Evolutionary conservation across 2,888 invertebrate genomes (phyloP), one percentile per base, ranked within the genome.

Genomic region (Chelonus formosanus): DNA sequence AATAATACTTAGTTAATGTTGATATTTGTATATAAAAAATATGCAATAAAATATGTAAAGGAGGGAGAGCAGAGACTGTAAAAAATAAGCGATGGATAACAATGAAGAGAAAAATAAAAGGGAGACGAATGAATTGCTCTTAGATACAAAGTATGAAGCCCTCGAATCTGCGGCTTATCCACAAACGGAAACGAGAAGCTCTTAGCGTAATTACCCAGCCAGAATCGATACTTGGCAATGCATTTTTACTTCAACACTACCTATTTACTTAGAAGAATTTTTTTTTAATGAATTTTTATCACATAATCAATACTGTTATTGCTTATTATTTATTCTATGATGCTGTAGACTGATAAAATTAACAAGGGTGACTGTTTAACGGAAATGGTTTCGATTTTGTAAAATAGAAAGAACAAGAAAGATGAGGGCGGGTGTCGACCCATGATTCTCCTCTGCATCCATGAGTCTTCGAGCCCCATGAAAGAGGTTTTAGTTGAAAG

Each of bases 201-300:
- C 68, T 69, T 70, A 63, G 64, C 70, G 68, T 71, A 71, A 71
- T 71, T 68, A 67, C 68, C 65, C 66, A 62, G 68, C 67, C 70
- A 63, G 63, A 71, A 71, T 71, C 71, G 71, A 71, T 71, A 71
- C 69, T 71, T 67, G 69, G 61, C 61, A 52, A 61, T 61, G 44
- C 61, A 61, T 61, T 61, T 61, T 61, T 35, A 34, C 34, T 48
- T 20, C 35, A 56, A 48, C 48, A 52, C 32, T 32, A 32, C 8
- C 34, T 52, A 32, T 32, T 31, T 32, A 34, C 34, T 31, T 52
- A 32, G 8, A 32, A 52, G 32, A 52, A 52, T 5, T 32, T 52
- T 52, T 52, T 32, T 34, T 5, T 52, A 32, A 32, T 32, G 31
- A 20, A 32, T 52, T 32, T 52, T 52, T 32, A 52, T 52, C 20